Percentiles rank a stretch among this genome's conserved stretches.
phyloP scores from a whole-genome alignment of 2,888 invertebrate species.

The Epistrophella euchroma region DNA sequence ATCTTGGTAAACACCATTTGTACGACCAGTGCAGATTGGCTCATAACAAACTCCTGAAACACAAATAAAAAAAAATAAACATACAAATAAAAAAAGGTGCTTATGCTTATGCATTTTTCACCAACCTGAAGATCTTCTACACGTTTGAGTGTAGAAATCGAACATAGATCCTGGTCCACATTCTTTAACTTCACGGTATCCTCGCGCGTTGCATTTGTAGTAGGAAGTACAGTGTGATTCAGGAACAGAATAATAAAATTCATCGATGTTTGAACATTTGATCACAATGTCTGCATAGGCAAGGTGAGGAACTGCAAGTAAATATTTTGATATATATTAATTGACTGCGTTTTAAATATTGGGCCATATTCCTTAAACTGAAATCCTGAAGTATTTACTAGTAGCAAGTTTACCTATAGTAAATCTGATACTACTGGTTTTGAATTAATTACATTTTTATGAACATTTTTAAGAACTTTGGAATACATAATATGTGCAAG shows the following conservation, averaged over 20 bases:
- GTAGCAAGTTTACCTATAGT: too few relatives aligned
- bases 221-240: constrained; percentile 86
- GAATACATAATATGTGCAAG: too few relatives aligned
- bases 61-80: neutral
- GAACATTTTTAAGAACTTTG: too few relatives aligned
- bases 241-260: constrained; percentile 85
- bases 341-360: neutral
- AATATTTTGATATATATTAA: neutral
- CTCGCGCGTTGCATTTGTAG: constrained; percentile 84
- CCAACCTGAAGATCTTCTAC: constrained; percentile 84
- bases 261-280: constrained; percentile 78
- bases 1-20: constrained; percentile 86
- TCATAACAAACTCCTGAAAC: constrained; percentile 85
- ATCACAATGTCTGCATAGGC: constrained; percentile 73
- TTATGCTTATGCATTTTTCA: neutral
- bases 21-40: constrained; percentile 86
- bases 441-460: too few relatives aligned
- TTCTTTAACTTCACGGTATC: constrained; percentile 82
- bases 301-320: constrained; percentile 53
- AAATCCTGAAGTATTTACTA: too few relatives aligned
- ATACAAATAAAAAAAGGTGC: neutral
- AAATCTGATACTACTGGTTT: too few relatives aligned
- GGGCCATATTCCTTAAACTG: too few relatives aligned
- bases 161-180: constrained; percentile 86
- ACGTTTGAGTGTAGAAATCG: constrained; percentile 85